A percentile compares a stretch with the other conserved stretches of the same genome.
Conservation (phyloP, 2,888 invertebrate genomes). For the Endomychus coccineus region DNA sequence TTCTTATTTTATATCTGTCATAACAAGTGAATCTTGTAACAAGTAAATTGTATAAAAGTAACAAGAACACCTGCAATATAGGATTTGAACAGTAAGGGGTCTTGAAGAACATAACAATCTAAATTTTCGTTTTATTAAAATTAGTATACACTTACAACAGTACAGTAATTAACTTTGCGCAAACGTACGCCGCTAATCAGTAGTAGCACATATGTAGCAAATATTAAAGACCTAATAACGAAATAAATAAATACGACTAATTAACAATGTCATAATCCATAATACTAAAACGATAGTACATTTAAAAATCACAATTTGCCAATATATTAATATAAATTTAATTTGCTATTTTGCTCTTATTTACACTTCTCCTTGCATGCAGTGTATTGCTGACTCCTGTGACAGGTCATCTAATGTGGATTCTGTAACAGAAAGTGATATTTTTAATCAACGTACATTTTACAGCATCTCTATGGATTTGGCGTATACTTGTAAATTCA, state of each 20-base stretch:
- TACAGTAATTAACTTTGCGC: conserved; percentile 36
- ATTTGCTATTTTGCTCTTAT: conserved; percentile 13
- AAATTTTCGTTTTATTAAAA: conserved; percentile 23
- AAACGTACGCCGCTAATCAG: conserved; percentile 32
- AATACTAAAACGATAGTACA: conserved; percentile 33
- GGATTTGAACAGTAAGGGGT: too few relatives aligned
- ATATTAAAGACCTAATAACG: conserved; percentile 28
- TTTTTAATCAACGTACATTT: conserved; percentile 7
- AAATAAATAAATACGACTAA: conserved; percentile 38
- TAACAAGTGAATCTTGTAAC: too few relatives aligned
- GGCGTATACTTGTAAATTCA: too few relatives aligned
- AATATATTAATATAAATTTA: conserved; percentile 18
- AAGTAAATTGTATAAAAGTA: too few relatives aligned
- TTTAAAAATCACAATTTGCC: conserved; percentile 35
- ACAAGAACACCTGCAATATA: too few relatives aligned
- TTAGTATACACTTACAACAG: conserved; percentile 37
- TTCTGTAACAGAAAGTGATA: conserved; percentile 55
- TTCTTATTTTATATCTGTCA: too few relatives aligned
- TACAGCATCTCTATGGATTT: too few relatives aligned
- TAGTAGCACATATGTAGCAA: conserved; percentile 22
- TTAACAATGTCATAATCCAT: conserved; percentile 31
- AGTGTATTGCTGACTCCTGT: conserved; percentile 79
- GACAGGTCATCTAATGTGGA: conserved; percentile 80
- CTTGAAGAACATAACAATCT: neutral
- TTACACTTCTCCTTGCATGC: conserved; percentile 75